Evolutionary conservation across 2,888 invertebrate genomes (phyloP).

Genomic region (Nebria salina): DNA sequence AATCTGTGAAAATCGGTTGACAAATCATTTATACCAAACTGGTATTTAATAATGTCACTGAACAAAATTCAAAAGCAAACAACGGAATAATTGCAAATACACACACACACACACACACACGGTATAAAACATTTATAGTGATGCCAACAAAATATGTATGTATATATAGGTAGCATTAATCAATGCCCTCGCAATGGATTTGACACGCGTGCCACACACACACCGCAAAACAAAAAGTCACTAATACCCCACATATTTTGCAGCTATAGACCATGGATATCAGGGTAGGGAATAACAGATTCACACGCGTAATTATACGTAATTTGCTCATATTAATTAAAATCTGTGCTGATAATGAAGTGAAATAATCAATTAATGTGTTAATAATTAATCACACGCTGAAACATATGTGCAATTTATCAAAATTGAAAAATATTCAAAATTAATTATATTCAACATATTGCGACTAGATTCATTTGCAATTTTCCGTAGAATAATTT

Average conservation of each 20-base stretch:
- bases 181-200: not conserved
- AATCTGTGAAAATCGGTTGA: not conserved
- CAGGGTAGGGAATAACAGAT: not conserved
- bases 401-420: not conserved
- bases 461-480: not conserved
- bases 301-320: not conserved
- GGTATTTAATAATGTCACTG: not conserved
- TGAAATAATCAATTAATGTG: constrained; percentile 40
- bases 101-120: not conserved
- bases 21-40: not conserved
- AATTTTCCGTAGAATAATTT: too few relatives aligned
- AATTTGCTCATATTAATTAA: constrained; percentile 35
- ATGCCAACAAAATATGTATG: too few relatives aligned
- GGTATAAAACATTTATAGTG: too few relatives aligned
- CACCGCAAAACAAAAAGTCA: not conserved
- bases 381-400: constrained; percentile 9
- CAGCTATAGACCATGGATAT: too few relatives aligned
- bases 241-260: too few relatives aligned
- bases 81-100: not conserved
- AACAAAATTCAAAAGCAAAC: not conserved
- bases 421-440: not conserved
- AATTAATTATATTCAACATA: not conserved
- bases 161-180: not conserved
- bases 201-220: not conserved
- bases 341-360: constrained; percentile 35